A percentile compares a stretch with the other conserved stretches of the same genome.
These are phyloP conservation scores for Recurvirostra avosetta DNA, from an alignment of 2,113 vertebrate genomes.

Conservation along the genomic window DNA sequence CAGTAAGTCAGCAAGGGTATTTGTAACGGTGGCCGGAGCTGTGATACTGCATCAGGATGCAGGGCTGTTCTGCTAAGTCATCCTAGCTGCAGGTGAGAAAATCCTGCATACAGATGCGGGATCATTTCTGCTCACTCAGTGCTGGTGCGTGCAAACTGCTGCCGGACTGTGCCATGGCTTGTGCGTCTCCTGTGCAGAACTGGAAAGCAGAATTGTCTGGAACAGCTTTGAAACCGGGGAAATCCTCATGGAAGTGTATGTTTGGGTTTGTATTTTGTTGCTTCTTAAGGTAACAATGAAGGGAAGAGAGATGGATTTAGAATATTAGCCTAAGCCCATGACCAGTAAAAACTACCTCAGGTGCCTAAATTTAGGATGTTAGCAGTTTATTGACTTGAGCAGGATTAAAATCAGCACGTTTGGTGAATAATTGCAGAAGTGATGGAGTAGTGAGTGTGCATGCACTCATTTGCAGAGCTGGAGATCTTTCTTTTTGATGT, in stretches of 20 bases:
- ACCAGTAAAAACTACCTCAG: not conserved
- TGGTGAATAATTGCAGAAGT: not conserved
- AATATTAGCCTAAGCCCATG: not conserved
- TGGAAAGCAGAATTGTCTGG: not conserved
- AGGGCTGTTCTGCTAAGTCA: slow-evolving; percentile 48
- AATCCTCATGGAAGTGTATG: not conserved
- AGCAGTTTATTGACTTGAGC: not conserved
- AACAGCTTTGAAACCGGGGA: not conserved
- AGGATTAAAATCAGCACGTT: rapidly evolving
- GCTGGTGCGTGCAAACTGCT: not conserved
- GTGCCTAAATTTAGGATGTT: not conserved
- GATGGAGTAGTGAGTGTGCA: not conserved
- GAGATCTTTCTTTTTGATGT: not conserved
- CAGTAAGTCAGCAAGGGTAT: not conserved
- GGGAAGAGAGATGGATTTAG: not conserved
- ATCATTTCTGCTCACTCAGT: not conserved
- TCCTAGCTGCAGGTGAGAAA: not conserved
- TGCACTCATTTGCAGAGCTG: not conserved
- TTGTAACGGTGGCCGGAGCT: not conserved
- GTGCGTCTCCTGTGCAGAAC: not conserved
- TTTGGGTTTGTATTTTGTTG: not conserved
- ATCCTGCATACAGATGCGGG: not conserved
- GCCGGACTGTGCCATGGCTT: not conserved
- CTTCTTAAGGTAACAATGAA: not conserved
- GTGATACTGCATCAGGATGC: not conserved